phyloP scores from a whole-genome alignment of 2,888 invertebrate species.

The Homarus gammarus region DNA sequence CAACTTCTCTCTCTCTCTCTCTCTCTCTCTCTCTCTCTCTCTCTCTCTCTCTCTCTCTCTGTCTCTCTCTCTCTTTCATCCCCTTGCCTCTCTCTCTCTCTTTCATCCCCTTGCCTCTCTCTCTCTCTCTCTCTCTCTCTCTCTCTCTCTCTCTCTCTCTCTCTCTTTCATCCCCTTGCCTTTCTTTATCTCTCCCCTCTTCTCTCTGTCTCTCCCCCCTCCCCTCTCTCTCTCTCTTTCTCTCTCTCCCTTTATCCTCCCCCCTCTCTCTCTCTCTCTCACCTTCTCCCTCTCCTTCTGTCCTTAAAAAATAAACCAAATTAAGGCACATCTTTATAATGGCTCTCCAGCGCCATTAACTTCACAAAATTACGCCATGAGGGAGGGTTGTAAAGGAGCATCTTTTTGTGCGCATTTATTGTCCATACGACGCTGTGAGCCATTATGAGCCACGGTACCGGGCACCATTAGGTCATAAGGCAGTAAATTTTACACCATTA shows the following conservation, averaged over 20 bases:
- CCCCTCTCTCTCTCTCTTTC: neutral
- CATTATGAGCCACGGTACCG: too few relatives aligned
- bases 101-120: neutral
- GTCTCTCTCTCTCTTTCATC: slow-evolving; percentile 14
- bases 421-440: too few relatives aligned
- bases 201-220: neutral
- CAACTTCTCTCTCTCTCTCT: neutral
- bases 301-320: too few relatives aligned
- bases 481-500: too few relatives aligned
- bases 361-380: too few relatives aligned
- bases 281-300: too few relatives aligned
- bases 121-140: slow-evolving; percentile 5
- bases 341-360: too few relatives aligned
- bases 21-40: slow-evolving; percentile 38
- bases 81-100: neutral
- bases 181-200: neutral
- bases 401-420: too few relatives aligned
- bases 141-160: slow-evolving; percentile 33
- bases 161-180: neutral
- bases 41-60: slow-evolving; percentile 14
- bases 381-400: too few relatives aligned
- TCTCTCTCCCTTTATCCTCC: neutral
- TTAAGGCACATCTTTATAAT: too few relatives aligned
- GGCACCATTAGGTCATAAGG: too few relatives aligned
- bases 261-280: too few relatives aligned